These are phyloP conservation scores for Lagorchestes hirsutus DNA, from an alignment of 2,797 vertebrate species.

Conservation along the genomic window DNA sequence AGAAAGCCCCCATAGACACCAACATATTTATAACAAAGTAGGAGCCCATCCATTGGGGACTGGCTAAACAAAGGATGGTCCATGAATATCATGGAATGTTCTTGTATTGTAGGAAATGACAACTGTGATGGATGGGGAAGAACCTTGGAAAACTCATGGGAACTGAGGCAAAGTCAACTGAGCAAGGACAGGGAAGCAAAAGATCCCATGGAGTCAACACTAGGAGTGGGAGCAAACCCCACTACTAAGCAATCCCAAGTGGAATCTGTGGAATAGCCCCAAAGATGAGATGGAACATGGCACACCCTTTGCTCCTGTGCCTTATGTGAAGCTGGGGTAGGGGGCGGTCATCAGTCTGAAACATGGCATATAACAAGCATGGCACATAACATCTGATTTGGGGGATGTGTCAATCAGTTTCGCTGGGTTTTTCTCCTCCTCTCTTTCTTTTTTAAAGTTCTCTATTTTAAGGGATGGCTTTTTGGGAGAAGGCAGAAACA, in stretches of 20 bases:
- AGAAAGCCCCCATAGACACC: background rate
- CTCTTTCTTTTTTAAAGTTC: background rate
- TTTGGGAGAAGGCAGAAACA: background rate
- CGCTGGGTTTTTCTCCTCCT: background rate
- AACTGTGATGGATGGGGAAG: background rate
- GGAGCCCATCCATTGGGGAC: background rate
- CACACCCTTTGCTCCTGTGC: background rate
- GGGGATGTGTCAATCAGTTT: background rate
- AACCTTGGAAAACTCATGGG: background rate
- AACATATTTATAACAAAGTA: background rate
- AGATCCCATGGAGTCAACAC: too few relatives aligned
- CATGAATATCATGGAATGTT: background rate
- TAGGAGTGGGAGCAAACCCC: background rate
- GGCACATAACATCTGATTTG: background rate
- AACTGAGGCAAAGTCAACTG: background rate
- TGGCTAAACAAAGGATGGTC: background rate
- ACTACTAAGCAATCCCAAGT: background rate
- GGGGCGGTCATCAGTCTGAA: background rate
- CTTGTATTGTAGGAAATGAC: background rate
- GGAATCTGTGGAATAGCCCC: background rate
- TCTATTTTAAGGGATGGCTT: background rate
- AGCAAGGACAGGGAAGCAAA: background rate
- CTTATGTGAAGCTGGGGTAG: background rate
- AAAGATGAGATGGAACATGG: background rate
- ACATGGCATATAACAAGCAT: background rate